Evolutionary conservation across 1,140 invertebrate genomes (phyloP).

Genomic region (Procambarus clarkii): DNA sequence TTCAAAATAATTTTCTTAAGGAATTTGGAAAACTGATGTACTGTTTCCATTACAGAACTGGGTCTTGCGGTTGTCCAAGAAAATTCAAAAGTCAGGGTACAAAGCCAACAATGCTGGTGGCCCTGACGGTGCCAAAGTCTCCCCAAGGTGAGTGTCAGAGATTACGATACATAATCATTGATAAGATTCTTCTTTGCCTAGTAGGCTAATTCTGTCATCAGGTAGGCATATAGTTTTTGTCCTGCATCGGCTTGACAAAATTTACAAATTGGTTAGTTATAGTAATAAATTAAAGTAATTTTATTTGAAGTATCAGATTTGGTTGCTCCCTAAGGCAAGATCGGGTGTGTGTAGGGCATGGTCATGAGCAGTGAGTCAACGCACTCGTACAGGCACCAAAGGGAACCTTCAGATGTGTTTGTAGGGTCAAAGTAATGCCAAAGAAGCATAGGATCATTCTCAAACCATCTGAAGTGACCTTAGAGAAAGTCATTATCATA

Average conservation of each 20-base stretch:
- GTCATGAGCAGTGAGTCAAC: too few species aligned
- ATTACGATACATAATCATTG: background rate
- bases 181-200: background rate
- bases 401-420: too few species aligned
- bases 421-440: too few species aligned
- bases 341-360: too few species aligned
- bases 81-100: conserved; percentile 95
- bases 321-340: too few species aligned
- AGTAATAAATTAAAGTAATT: background rate
- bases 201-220: background rate
- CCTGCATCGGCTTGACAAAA: background rate
- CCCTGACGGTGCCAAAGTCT: conserved; percentile 81
- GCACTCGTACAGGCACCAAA: too few species aligned
- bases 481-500: too few species aligned
- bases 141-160: conserved; percentile 80
- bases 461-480: too few species aligned
- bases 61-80: conserved; percentile 92
- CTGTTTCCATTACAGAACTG: conserved; percentile 80
- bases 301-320: too few species aligned
- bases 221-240: background rate
- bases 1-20: too few species aligned
- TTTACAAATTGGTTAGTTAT: background rate
- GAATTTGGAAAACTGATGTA: too few species aligned
- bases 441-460: too few species aligned
- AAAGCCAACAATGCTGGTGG: conserved; percentile 81